A percentile compares a stretch with the other conserved stretches of the same genome.
Conservation (phyloP, 2,797 vertebrate species). For the Leptatherina wallacei region DNA sequence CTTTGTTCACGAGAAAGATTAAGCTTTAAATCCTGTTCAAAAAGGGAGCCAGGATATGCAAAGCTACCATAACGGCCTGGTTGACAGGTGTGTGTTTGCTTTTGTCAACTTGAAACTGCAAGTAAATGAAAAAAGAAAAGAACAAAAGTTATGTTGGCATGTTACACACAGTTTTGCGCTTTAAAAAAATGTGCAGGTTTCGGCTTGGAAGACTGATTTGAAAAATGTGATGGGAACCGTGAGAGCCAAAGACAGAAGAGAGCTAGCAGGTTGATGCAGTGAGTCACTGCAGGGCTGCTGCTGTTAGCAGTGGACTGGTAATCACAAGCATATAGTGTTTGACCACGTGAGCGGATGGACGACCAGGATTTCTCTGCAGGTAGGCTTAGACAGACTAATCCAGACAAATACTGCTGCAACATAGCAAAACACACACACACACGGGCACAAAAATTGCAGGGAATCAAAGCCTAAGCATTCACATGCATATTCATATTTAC, state of each 20-base stretch:
- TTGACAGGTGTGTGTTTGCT: slow-evolving; percentile 50
- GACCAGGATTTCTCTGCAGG: slow-evolving; percentile 55
- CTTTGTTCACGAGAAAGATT: slow-evolving; percentile 33
- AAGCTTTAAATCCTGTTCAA: slow-evolving; percentile 66
- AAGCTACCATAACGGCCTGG: slow-evolving; percentile 56
- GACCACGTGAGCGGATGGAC: slow-evolving; percentile 60
- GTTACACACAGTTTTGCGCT: not conserved
- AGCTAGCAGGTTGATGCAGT: slow-evolving; percentile 66
- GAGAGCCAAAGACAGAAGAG: slow-evolving; percentile 47
- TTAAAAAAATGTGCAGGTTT: not conserved
- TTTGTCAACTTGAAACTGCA: slow-evolving; percentile 38
- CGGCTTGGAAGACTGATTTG: slow-evolving; percentile 10
- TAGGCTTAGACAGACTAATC: slow-evolving; percentile 26
- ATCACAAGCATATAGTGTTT: slow-evolving; percentile 37
- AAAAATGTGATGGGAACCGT: slow-evolving; percentile 43
- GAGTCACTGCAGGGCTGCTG: slow-evolving; percentile 65
- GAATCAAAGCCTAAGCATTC: slow-evolving; percentile 18
- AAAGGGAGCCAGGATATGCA: slow-evolving; percentile 67
- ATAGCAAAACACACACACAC: not conserved
- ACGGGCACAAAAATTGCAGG: not conserved
- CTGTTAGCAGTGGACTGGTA: slow-evolving; percentile 63
- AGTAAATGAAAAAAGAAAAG: slow-evolving; percentile 15
- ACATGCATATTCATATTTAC: slow-evolving; percentile 7
- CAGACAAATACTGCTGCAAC: slow-evolving; percentile 3
- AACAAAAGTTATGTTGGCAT: not conserved